Conservation (phyloP, 2,888 invertebrate species). For the Trichopoda pennipes region DNA sequence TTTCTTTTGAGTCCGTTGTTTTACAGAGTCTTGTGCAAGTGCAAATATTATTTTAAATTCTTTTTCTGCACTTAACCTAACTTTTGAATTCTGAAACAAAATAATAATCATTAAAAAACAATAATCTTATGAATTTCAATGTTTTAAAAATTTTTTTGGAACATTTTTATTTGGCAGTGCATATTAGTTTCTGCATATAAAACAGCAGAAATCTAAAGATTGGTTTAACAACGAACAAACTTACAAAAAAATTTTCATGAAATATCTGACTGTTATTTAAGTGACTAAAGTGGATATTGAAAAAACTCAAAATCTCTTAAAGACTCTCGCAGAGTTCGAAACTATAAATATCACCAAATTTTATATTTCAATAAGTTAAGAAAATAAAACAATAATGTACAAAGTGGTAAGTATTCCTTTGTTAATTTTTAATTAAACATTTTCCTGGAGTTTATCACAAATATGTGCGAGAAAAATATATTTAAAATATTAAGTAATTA, state of each 20-base stretch:
- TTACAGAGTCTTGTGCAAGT: slow-evolving; percentile 81
- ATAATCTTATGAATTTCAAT: too few relatives aligned
- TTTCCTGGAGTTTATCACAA: too few relatives aligned
- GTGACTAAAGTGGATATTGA: slow-evolving; percentile 2
- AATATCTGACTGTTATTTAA: neutral
- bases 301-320: neutral
- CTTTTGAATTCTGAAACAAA: too few relatives aligned
- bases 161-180: slow-evolving; percentile 31
- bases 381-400: slow-evolving; percentile 38
- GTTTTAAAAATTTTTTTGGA: neutral
- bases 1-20: slow-evolving; percentile 81
- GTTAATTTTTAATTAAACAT: neutral
- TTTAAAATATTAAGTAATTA: too few relatives aligned
- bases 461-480: too few relatives aligned
- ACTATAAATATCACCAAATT: slow-evolving; percentile 8
- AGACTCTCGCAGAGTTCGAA: slow-evolving; percentile 28
- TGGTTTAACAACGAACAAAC: slow-evolving; percentile 59
- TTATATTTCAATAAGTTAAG: slow-evolving; percentile 12
- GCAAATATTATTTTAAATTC: slow-evolving; percentile 70
- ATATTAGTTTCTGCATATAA: slow-evolving; percentile 29
- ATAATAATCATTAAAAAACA: too few relatives aligned
- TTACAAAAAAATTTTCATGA: neutral
- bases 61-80: slow-evolving; percentile 1
- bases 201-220: slow-evolving; percentile 46
- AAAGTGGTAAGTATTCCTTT: slow-evolving; percentile 46